Evolutionary conservation across 2,888 invertebrate species (phyloP).

Genomic region (Drosophila putrida): DNA sequence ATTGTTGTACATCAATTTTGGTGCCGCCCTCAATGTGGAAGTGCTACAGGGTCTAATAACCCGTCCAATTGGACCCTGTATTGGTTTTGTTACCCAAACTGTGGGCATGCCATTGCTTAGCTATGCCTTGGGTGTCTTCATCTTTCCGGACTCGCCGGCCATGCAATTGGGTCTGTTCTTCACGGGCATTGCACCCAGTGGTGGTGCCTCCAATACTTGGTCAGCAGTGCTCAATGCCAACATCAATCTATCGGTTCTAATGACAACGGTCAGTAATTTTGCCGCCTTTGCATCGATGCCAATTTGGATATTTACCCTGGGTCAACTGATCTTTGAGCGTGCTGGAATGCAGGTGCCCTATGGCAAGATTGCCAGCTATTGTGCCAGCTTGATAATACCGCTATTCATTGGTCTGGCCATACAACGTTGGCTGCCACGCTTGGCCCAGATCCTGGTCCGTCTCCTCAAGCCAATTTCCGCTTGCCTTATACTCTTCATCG

Average conservation of each 20-base stretch:
- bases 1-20: constrained; percentile 95
- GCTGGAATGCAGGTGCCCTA: constrained; percentile 92
- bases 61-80: constrained; percentile 89
- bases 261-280: constrained; percentile 96
- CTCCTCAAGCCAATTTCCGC: constrained; percentile 94
- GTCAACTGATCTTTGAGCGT: constrained; percentile 90
- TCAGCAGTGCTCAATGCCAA: constrained; percentile 96
- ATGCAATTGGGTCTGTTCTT: constrained; percentile 95
- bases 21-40: constrained; percentile 92
- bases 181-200: constrained; percentile 95
- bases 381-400: constrained; percentile 92
- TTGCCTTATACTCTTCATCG: constrained; percentile 92
- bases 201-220: constrained; percentile 99
- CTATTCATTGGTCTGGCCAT: constrained; percentile 88
- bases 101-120: constrained; percentile 94
- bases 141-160: constrained; percentile 89
- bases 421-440: constrained; percentile 89
- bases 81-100: constrained; percentile 93
- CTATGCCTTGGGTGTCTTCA: constrained; percentile 89
- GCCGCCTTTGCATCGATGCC: constrained; percentile 97
- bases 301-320: constrained; percentile 95
- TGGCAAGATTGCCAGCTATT: constrained; percentile 90
- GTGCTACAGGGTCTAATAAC: constrained; percentile 73
- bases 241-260: constrained; percentile 96
- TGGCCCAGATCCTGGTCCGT: constrained; percentile 90